Evolutionary conservation across 2,113 vertebrate genomes (phyloP).

Genomic region (Accipiter virgatus): DNA sequence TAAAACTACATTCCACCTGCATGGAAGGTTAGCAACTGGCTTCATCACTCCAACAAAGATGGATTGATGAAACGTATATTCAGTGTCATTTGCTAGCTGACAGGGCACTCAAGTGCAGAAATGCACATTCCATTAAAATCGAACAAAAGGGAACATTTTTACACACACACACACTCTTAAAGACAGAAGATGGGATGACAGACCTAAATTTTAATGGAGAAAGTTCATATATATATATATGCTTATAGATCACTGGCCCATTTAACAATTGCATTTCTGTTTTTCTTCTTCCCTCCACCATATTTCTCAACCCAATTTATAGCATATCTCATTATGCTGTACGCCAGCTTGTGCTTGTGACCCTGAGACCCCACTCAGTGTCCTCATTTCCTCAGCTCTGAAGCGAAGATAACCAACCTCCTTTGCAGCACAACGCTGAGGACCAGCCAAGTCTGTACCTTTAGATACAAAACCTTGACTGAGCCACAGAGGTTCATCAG

Average conservation of each 20-base stretch:
- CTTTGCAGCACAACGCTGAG: background rate
- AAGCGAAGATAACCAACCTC: background rate
- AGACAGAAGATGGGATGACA: background rate
- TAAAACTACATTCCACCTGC: background rate
- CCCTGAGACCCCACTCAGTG: background rate
- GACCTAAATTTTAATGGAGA: background rate
- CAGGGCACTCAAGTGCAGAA: background rate
- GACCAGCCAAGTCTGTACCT: accelerated
- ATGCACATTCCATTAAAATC: background rate
- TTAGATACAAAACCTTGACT: background rate
- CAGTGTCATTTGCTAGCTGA: background rate
- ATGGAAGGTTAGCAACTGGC: background rate
- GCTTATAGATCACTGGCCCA: background rate
- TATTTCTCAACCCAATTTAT: background rate
- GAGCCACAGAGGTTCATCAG: background rate
- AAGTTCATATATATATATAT: background rate
- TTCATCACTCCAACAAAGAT: background rate
- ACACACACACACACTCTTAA: background rate
- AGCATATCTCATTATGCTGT: background rate
- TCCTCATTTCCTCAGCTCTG: background rate
- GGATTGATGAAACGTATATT: background rate
- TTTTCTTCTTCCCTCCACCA: background rate
- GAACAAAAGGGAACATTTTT: background rate
- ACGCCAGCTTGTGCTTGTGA: background rate
- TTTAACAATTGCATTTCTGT: background rate